Conservation (phyloP, 2,113 vertebrate genomes). For the Puntigrus tetrazona region DNA sequence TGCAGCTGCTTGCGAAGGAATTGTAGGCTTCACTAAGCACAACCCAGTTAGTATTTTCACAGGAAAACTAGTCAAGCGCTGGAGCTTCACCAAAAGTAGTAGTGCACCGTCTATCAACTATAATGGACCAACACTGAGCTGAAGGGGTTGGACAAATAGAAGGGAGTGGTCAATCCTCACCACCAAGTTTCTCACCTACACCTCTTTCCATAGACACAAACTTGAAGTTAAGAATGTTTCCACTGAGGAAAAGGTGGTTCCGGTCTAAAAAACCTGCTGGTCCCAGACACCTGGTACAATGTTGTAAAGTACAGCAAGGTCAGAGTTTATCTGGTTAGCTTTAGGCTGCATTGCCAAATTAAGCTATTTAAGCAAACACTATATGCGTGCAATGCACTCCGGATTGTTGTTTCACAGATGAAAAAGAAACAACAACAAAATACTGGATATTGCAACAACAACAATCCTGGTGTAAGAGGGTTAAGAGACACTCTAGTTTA, state of each 20-base stretch:
- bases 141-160: background rate
- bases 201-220: background rate
- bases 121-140: background rate
- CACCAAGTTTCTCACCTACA: background rate
- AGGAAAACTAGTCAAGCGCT: constrained; percentile 41
- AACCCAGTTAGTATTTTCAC: constrained; percentile 30
- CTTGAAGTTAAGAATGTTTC: background rate
- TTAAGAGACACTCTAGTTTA: background rate
- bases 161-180: background rate
- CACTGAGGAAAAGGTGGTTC: background rate
- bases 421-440: background rate
- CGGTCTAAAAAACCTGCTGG: background rate
- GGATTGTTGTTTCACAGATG: background rate
- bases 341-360: background rate
- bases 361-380: background rate
- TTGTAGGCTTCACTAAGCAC: constrained; percentile 32
- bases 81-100: background rate
- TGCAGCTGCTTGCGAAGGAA: constrained; percentile 51
- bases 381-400: background rate
- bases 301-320: background rate
- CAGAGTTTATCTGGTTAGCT: background rate
- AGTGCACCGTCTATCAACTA: background rate
- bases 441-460: background rate
- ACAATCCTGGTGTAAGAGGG: background rate
- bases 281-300: background rate